These are phyloP conservation scores for Lasiurus borealis DNA, from an alignment of 2,113 vertebrate species.

Conservation along the genomic window DNA sequence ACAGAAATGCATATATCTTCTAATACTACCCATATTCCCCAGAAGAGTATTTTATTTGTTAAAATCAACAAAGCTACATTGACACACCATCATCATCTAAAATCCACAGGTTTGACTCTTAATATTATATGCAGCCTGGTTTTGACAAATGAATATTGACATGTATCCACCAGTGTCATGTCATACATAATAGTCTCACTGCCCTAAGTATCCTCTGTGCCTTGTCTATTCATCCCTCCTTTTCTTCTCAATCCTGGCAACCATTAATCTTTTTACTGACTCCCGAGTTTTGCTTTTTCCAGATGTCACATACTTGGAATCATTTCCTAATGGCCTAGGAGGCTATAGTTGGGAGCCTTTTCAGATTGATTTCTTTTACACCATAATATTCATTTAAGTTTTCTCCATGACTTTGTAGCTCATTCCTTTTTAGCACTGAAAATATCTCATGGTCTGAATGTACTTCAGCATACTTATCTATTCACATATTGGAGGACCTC, in stretches of 20 bases:
- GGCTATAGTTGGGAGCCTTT: background rate
- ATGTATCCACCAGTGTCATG: background rate
- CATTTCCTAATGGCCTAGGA: background rate
- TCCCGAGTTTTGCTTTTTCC: background rate
- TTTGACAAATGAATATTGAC: background rate
- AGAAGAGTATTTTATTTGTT: background rate
- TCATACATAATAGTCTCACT: background rate
- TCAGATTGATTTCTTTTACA: background rate
- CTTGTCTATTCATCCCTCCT: background rate
- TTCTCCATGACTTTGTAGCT: background rate
- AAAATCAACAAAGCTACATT: background rate
- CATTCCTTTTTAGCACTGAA: background rate
- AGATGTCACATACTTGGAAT: background rate
- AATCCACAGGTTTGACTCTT: background rate
- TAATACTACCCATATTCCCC: too few species aligned
- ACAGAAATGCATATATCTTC: background rate
- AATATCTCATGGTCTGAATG: background rate
- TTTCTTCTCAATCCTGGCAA: background rate
- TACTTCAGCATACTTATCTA: background rate
- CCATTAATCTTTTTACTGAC: background rate
- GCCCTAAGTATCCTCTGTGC: background rate
- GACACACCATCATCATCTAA: background rate
- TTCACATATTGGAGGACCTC: background rate
- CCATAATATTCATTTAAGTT: background rate
- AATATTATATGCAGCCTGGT: background rate